phyloP scores from a whole-genome alignment of 2,888 invertebrate species.

The Cantharis nigra region DNA sequence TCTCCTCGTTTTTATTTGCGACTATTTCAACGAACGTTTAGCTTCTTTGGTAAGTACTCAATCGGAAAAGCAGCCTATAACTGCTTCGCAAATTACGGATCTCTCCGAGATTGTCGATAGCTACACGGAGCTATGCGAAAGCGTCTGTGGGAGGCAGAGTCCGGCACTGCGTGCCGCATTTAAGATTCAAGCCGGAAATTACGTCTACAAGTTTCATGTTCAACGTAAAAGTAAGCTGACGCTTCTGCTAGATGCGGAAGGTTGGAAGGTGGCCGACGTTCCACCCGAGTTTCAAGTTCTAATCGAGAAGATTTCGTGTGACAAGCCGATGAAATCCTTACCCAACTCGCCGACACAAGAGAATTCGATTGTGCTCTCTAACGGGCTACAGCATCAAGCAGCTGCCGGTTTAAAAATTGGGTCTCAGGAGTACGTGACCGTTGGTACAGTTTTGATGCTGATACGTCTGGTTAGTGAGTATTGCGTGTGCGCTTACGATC shows the following conservation, averaged over 20 bases:
- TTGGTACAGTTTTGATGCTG: constrained; percentile 83
- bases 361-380: constrained; percentile 13
- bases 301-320: constrained; percentile 65
- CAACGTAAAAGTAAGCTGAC: constrained; percentile 86
- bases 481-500: constrained; percentile 77
- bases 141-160: constrained; percentile 74
- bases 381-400: constrained; percentile 37
- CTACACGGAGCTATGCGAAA: constrained; percentile 78
- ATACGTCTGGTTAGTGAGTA: constrained; percentile 92
- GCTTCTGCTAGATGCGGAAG: constrained; percentile 83
- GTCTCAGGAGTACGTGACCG: constrained; percentile 71
- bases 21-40: constrained; percentile 90
- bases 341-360: constrained; percentile 49
- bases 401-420: constrained; percentile 42
- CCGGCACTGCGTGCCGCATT: constrained; percentile 81
- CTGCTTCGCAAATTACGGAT: constrained; percentile 76
- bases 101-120: constrained; percentile 77
- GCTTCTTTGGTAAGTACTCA: constrained; percentile 85
- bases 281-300: constrained; percentile 87
- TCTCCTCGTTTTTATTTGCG: constrained; percentile 80
- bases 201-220: constrained; percentile 88
- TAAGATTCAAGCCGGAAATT: constrained; percentile 86
- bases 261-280: constrained; percentile 93
- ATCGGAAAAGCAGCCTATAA: constrained; percentile 73
- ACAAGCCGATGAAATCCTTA: constrained; percentile 52